Conservation (phyloP, 1,140 invertebrate species). For the Rhynchophorus ferrugineus region DNA sequence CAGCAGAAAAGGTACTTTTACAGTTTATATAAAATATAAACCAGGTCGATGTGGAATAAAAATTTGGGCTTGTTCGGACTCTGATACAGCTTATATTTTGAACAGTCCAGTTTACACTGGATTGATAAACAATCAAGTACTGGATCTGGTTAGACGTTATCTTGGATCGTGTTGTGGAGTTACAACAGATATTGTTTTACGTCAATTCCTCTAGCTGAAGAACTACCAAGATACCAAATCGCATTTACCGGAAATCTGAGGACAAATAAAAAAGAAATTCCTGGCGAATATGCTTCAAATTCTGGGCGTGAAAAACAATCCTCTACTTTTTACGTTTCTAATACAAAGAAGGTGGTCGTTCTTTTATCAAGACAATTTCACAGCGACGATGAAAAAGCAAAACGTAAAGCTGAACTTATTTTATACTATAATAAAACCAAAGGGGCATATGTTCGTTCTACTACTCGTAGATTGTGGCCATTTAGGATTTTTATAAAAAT, state of each 20-base stretch:
- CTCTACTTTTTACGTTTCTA: conserved; percentile 9
- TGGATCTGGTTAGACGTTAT: conserved; percentile 11
- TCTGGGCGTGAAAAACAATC: conserved; percentile 6
- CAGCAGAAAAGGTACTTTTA: conserved; percentile 9
- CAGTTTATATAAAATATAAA: conserved; percentile 13
- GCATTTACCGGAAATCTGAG: conserved; percentile 13
- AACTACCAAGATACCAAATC: conserved; percentile 4
- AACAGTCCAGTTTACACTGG: conserved; percentile 14
- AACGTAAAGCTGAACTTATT: too few relatives aligned
- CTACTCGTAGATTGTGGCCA: too few relatives aligned
- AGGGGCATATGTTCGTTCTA: too few relatives aligned
- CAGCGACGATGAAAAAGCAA: too few relatives aligned
- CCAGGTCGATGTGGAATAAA: conserved; percentile 11
- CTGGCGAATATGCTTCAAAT: conserved; percentile 2
- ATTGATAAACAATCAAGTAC: conserved; percentile 1
- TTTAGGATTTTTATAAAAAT: too few relatives aligned
- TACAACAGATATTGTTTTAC: conserved; percentile 6
- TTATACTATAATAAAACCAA: too few relatives aligned
- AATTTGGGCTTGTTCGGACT: conserved; percentile 14
- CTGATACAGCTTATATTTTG: conserved; percentile 14
- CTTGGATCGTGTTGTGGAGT: conserved; percentile 10
- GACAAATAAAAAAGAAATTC: conserved; percentile 9
- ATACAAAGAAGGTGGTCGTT: too few relatives aligned
- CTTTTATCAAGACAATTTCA: too few relatives aligned
- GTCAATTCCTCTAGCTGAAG: conserved; percentile 7